Evolutionary conservation across 2,113 vertebrate genomes (phyloP).

Genomic region (Cebidichthys violaceus): DNA sequence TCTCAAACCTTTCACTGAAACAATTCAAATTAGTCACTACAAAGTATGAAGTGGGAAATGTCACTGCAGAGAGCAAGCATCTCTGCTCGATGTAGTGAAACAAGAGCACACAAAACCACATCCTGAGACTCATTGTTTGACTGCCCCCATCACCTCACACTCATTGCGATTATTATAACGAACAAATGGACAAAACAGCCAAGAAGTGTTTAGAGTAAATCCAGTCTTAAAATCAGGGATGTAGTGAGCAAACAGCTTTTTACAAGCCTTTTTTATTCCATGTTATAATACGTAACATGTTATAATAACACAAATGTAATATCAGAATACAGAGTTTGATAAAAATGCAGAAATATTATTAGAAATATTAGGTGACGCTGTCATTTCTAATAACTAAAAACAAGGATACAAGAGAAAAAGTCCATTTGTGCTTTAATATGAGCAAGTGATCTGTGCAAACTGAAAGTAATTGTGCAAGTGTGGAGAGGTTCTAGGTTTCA

Average conservation of each 20-base stretch:
- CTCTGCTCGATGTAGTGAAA: constrained; percentile 58
- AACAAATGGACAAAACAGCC: not conserved
- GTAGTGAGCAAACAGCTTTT: not conserved
- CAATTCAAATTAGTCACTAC: constrained; percentile 3
- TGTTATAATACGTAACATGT: not conserved
- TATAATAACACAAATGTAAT: not conserved
- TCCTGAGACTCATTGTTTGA: constrained; percentile 80
- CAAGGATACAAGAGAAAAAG: not conserved
- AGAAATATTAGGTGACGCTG: not conserved
- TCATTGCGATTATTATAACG: not conserved
- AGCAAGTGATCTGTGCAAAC: constrained; percentile 14
- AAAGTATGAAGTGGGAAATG: constrained; percentile 42
- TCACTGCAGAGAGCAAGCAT: constrained; percentile 65
- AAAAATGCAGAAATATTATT: not conserved
- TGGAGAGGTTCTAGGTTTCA: constrained; percentile 26
- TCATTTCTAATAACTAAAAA: not conserved
- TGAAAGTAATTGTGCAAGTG: constrained; percentile 32
- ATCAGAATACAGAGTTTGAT: not conserved
- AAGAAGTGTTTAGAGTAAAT: not conserved
- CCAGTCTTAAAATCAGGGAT: not conserved
- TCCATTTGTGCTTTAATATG: not conserved
- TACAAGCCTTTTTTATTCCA: not conserved
- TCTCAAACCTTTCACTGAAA: not conserved
- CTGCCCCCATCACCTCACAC: constrained; percentile 10
- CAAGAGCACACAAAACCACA: constrained; percentile 81